phyloP scores from a whole-genome alignment of 2,113 vertebrate genomes.

The Petroica traversi region DNA sequence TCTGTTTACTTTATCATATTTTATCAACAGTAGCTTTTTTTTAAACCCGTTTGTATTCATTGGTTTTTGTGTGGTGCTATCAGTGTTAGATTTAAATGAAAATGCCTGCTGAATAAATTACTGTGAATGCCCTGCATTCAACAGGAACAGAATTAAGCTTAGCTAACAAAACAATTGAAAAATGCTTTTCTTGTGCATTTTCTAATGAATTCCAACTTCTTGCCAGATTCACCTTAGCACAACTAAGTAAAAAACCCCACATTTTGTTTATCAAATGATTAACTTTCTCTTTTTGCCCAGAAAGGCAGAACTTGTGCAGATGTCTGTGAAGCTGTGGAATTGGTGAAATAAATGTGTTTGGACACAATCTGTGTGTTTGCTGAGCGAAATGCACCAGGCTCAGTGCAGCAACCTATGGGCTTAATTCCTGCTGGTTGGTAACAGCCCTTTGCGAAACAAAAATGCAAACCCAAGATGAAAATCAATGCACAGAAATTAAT shows the following conservation, averaged over 20 bases:
- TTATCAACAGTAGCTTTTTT: not conserved
- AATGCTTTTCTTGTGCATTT: conserved; percentile 9
- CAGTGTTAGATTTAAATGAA: conserved; percentile 28
- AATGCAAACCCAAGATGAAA: not conserved
- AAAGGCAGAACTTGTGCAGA: not conserved
- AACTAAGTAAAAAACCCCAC: not conserved
- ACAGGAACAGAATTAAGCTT: conserved; percentile 12
- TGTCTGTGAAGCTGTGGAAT: not conserved
- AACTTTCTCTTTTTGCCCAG: not conserved
- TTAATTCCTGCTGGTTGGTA: not conserved
- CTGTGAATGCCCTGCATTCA: not conserved
- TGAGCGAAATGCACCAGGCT: not conserved
- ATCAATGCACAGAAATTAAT: not conserved
- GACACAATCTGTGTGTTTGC: not conserved
- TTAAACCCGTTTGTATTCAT: not conserved
- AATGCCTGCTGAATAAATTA: conserved; percentile 9
- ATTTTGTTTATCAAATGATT: not conserved
- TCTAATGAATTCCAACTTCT: not conserved
- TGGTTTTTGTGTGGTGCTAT: not conserved
- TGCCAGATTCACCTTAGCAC: not conserved
- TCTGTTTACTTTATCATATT: not conserved
- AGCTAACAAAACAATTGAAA: conserved; percentile 23
- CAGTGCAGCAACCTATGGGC: fast-evolving
- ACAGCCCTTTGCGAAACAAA: not conserved
- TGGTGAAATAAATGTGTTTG: not conserved